Conservation (phyloP, 1,140 invertebrate genomes). For the Caerostris darwini region DNA sequence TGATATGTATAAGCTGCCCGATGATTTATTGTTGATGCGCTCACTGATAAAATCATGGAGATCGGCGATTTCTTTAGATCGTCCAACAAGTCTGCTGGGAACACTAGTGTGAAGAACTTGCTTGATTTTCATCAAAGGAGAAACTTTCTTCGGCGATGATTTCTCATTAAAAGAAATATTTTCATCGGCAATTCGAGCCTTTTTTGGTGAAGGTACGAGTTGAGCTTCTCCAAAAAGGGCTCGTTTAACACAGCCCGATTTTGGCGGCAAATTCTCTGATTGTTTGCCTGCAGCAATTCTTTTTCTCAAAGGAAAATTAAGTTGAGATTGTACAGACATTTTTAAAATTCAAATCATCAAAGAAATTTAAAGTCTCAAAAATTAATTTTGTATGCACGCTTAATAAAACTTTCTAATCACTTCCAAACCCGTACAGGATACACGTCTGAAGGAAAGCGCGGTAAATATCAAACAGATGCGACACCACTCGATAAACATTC, state of each 20-base stretch:
- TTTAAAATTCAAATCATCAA: background rate
- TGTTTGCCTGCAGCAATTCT: background rate
- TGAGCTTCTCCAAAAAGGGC: constrained; percentile 54
- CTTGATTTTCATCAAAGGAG: constrained; percentile 81
- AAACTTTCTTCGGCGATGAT: background rate
- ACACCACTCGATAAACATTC: background rate
- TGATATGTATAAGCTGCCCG: constrained; percentile 94
- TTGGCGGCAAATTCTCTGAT: constrained; percentile 9
- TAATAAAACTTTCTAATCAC: background rate
- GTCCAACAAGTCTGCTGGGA: constrained; percentile 87
- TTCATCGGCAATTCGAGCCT: constrained; percentile 33
- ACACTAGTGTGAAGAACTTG: constrained; percentile 88
- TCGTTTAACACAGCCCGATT: constrained; percentile 27
- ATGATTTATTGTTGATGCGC: constrained; percentile 86
- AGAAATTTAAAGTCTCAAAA: too few species aligned
- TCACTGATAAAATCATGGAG: constrained; percentile 87
- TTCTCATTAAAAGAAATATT: background rate
- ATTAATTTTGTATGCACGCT: too few species aligned
- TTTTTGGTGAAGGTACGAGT: constrained; percentile 16
- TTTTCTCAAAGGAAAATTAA: constrained; percentile 61
- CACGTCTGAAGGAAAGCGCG: too few species aligned
- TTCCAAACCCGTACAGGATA: too few species aligned
- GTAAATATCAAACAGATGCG: too few species aligned
- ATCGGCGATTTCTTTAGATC: constrained; percentile 89
- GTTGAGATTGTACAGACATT: constrained; percentile 59